Percentiles rank a stretch among this genome's conserved stretches.
These are phyloP conservation scores for Apodemus sylvaticus DNA, from an alignment of 2,113 vertebrate species.

Conservation along the genomic window DNA sequence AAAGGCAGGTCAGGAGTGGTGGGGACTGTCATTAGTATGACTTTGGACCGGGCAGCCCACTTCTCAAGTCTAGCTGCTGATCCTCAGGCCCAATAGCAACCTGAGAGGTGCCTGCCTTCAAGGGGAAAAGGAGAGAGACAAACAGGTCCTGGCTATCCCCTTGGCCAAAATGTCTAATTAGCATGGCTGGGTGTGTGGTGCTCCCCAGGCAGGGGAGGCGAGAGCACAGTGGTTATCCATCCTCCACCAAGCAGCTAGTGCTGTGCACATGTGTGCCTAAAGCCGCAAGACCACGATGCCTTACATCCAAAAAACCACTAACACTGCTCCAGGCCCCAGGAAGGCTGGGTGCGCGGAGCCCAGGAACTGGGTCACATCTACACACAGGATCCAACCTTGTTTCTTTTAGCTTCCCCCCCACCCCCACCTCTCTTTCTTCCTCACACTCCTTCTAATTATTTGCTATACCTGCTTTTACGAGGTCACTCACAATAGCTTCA, in stretches of 20 bases:
- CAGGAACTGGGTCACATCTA: neutral
- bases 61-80: neutral
- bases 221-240: neutral
- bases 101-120: neutral
- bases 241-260: neutral
- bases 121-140: neutral
- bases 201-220: conserved; percentile 35
- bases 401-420: neutral
- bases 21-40: neutral
- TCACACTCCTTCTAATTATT: neutral
- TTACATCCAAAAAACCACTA: neutral
- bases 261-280: accelerated
- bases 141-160: neutral
- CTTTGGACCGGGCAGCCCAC: neutral
- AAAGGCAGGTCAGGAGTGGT: neutral
- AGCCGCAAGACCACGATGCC: neutral
- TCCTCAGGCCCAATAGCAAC: neutral
- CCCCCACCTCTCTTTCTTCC: too few species aligned
- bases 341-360: neutral
- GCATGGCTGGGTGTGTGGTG: conserved; percentile 25
- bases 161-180: conserved; percentile 47
- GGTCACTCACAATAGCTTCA: neutral
- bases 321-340: neutral
- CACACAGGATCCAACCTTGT: neutral
- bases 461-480: neutral